A percentile compares a stretch with the other conserved stretches of the same genome.
Evolutionary conservation across 2,797 vertebrate genomes (phyloP).

Genomic region (Hozukius guyotensis): DNA sequence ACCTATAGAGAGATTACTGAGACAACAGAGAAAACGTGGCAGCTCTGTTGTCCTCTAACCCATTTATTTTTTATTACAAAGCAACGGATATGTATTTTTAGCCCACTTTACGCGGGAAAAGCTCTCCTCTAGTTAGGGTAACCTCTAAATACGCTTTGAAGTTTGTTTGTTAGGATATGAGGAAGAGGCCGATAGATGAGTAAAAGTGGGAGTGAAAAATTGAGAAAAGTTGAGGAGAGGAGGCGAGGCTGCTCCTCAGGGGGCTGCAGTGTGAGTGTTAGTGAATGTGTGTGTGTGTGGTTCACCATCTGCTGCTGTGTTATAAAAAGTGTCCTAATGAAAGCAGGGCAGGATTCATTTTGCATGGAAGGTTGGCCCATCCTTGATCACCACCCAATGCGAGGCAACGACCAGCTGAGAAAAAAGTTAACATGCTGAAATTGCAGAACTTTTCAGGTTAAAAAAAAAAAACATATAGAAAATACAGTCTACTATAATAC

Average conservation of each 20-base stretch:
- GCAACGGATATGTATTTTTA: constrained; percentile 53
- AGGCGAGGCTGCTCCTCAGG: constrained; percentile 59
- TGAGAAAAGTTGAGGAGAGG: constrained; percentile 66
- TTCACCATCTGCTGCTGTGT: constrained; percentile 73
- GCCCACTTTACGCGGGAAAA: constrained; percentile 16
- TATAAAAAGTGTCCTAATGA: constrained; percentile 67
- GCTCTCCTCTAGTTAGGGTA: constrained; percentile 2
- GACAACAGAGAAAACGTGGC: background rate
- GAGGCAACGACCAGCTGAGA: constrained; percentile 48
- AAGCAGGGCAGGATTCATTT: constrained; percentile 69
- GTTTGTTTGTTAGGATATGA: constrained; percentile 32
- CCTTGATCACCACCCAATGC: constrained; percentile 48
- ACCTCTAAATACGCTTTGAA: constrained; percentile 62
- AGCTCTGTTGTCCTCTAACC: constrained; percentile 17
- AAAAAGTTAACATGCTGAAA: constrained; percentile 27
- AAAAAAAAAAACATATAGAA: background rate
- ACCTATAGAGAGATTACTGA: background rate
- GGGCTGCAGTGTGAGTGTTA: constrained; percentile 46
- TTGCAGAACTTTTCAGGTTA: constrained; percentile 12
- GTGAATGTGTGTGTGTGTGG: constrained; percentile 30
- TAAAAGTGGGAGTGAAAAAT: constrained; percentile 55
- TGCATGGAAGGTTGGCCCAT: constrained; percentile 61
- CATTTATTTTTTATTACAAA: constrained; percentile 44
- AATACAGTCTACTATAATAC: background rate
- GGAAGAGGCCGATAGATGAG: constrained; percentile 40